Evolutionary conservation across 2,797 vertebrate species (phyloP), one percentile per base, ranked within the genome.

Genomic region (Hemitrygon akajei): DNA sequence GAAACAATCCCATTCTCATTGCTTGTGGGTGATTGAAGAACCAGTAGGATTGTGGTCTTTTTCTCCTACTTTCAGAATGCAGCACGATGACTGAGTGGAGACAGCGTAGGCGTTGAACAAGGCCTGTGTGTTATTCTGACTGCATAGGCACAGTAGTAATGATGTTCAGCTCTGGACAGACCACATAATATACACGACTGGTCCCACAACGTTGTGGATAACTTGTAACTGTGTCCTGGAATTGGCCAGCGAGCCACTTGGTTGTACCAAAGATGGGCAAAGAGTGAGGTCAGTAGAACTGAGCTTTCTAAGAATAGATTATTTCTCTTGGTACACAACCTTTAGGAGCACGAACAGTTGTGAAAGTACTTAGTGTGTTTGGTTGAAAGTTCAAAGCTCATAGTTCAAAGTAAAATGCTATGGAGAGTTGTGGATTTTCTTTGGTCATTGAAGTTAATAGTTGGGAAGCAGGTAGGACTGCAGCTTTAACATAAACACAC

Each of bases 361-460:
- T 7, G 22, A 7, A 22, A 25, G 80, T 40, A 25, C 37, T 3
- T 10, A 27, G 40, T 82, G 40, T 47, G 20, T 82, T 40, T 25
- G 40, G 40, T 47, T 47, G 47, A 47, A 47, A 47, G 47, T 47
- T 47, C 47, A n/a, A n/a, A n/a, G n/a, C n/a, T n/a, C n/a, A n/a
- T n/a, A 47, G 47, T 47, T 47, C 47, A 47, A 47, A 47, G 47
- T 47, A 47, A 47, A 47, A 47, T 47, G 47, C 2, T 47, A 47
- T 47, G 1, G 47, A 47, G 47, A 47, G 3, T 47, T 47, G 4
- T 1, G 47, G 80, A 82, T 25, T 47, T 40, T 82, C 40, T 82
- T 82, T 34, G 79, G 34, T 80, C 79, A 80, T 40, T 80, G 80
- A 82, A 82, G 40, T 82, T 82, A 82, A 47, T 82, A 82, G 40